These are phyloP conservation scores for Lasioglossum calceatum DNA, from an alignment of 2,888 invertebrate genomes.

Conservation along the genomic window DNA sequence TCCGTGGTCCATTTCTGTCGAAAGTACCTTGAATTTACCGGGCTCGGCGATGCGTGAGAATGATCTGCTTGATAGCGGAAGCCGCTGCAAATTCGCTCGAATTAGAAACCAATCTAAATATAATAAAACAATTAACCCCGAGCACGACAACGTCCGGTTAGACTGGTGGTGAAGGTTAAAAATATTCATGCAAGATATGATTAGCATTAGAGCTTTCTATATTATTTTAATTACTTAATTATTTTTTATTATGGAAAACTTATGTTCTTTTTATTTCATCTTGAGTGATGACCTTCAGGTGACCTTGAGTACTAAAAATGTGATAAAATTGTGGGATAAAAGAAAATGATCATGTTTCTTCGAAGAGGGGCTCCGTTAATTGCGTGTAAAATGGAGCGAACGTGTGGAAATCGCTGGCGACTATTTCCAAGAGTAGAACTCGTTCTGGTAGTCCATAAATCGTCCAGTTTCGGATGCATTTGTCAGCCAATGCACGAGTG, in stretches of 20 bases:
- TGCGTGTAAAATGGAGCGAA: background rate
- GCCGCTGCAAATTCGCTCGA: background rate
- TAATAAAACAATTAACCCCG: background rate
- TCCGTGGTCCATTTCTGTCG: slow-evolving; percentile 23
- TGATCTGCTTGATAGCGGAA: background rate
- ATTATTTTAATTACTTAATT: too few relatives aligned
- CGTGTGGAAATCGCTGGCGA: background rate
- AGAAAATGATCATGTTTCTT: too few relatives aligned
- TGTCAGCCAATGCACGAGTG: background rate
- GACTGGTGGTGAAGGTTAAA: background rate
- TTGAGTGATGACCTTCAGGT: too few relatives aligned
- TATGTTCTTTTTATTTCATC: too few relatives aligned
- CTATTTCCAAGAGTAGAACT: too few relatives aligned
- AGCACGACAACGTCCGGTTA: background rate
- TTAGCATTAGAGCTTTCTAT: too few relatives aligned
- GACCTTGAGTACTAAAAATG: too few relatives aligned
- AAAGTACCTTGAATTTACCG: slow-evolving; percentile 20
- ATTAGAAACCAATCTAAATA: background rate
- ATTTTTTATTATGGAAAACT: too few relatives aligned
- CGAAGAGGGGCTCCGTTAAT: too few relatives aligned
- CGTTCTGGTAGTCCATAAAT: too few relatives aligned
- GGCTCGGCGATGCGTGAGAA: slow-evolving; percentile 25
- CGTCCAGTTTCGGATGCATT: background rate
- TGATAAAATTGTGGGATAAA: too few relatives aligned
- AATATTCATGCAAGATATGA: background rate